A percentile compares a stretch with the other conserved stretches of the same genome.
Evolutionary conservation across 2,888 invertebrate genomes (phyloP).

Genomic region (Scaptodrosophila latifasciaeformis): DNA sequence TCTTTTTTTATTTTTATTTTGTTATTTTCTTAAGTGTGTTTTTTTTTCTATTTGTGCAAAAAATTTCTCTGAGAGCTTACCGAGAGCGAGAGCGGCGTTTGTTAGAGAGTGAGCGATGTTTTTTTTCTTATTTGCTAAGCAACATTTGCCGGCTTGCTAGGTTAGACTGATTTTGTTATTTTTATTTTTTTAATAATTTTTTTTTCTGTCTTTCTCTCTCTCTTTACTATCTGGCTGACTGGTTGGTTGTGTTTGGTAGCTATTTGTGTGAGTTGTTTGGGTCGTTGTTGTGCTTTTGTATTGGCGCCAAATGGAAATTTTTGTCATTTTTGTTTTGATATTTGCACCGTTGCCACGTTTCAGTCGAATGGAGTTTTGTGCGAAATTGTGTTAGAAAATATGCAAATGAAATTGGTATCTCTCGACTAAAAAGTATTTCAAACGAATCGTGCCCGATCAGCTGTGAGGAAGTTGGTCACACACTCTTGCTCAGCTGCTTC

Average conservation of each 20-base stretch:
- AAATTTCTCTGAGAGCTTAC: conserved; percentile 43
- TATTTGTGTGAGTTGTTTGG: conserved; percentile 17
- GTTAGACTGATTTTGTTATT: conserved; percentile 45
- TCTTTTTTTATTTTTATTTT: conserved; percentile 19
- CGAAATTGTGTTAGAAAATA: no score
- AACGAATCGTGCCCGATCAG: no score
- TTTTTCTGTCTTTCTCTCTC: conserved; percentile 31
- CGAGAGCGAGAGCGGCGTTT: background rate
- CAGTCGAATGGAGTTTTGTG: conserved; percentile 14
- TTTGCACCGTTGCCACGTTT: conserved; percentile 49
- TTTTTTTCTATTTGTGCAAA: conserved; percentile 46
- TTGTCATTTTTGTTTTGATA: conserved; percentile 18
- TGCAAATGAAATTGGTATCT: background rate
- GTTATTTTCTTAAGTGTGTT: no score
- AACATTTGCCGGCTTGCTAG: no score
- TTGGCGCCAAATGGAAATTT: conserved; percentile 53
- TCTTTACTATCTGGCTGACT: no score
- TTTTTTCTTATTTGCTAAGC: background rate
- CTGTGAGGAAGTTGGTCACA: no score
- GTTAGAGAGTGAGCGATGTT: conserved; percentile 11
- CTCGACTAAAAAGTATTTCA: no score
- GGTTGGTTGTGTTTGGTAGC: conserved; percentile 20
- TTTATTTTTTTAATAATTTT: conserved; percentile 27
- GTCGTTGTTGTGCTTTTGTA: conserved; percentile 40
- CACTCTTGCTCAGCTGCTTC: no score